Percentiles rank a stretch among this genome's conserved stretches.
Conservation (phyloP, 2,797 vertebrate genomes). For the Champsocephalus gunnari region DNA sequence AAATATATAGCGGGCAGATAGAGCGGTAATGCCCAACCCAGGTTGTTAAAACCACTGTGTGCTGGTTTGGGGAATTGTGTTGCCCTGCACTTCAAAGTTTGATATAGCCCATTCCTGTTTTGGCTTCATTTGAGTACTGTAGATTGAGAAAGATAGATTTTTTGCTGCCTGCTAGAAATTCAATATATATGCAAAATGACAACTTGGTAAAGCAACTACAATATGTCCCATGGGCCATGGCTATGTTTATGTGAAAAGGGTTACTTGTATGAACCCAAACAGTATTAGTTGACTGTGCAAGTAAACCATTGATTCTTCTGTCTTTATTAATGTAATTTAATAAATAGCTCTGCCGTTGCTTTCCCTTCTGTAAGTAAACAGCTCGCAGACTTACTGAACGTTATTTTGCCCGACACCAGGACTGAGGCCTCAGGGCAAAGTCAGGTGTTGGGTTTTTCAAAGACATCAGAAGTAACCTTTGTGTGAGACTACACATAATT, state of each 20-base stretch:
- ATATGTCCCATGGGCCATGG: not conserved
- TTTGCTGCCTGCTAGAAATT: constrained; percentile 32
- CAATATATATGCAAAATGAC: constrained; percentile 8
- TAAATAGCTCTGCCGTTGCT: not conserved
- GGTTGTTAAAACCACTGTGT: constrained; percentile 78
- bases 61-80: constrained; percentile 67
- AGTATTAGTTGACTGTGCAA: not conserved
- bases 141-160: constrained; percentile 33
- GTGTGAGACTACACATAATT: constrained; percentile 22
- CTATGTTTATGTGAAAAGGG: not conserved
- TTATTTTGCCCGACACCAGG: not conserved
- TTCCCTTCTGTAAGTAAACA: not conserved
- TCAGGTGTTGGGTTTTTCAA: constrained; percentile 25
- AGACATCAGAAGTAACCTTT: constrained; percentile 32
- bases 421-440: not conserved
- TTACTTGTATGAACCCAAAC: not conserved
- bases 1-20: constrained; percentile 81
- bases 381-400: constrained; percentile 1
- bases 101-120: constrained; percentile 54
- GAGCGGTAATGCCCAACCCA: constrained; percentile 71
- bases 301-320: not conserved
- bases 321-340: not conserved
- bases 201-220: not conserved
- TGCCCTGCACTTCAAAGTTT: constrained; percentile 68
- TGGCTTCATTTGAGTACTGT: constrained; percentile 39